Base-by-base conservation (phyloP, 2,888 invertebrate species). In the Euphydryas editha region DNA sequence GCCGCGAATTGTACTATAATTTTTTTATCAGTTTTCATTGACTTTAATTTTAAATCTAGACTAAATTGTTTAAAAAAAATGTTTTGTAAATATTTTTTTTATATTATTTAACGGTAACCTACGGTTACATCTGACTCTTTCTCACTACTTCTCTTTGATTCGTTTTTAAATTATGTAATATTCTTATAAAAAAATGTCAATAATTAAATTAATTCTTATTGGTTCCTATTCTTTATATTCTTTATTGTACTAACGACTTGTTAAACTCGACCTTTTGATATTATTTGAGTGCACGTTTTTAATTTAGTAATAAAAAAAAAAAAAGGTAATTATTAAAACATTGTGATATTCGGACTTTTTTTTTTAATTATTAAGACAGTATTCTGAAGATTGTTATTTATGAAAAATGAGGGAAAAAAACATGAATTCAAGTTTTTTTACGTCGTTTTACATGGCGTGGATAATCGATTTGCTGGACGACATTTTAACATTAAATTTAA, bases 311-410 rank as follows among this genome's bases (percentile, higher is more conserved):
- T n/a, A n/a, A n/a, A n/a, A n/a, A 21, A 21, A n/a, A 51, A 2
- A 11, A 20, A 47, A 10, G 1, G 11, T 20, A 20, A 21, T 15
- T 49, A 21, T 49, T 21, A 15, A 51, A 5, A 51, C 6, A 15
- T 24, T 51, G 49, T 51, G 49, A 51, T 51, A 51, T 24, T 51
- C 21, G 49, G 24, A 51, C 13, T 7, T 47, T 47, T 7, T 47
- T 47, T 47, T 20, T 51, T 24, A 51, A 15, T 24, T 21, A 24
- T 24, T 24, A 24, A 51, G 15, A 51, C 49, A 51, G 49, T 51
- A 51, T 51, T 51, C n/a, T 44, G 49, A 51, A 21, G n/a, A 51
- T 47, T 51, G 24, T 24, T 51, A 6, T 51, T 51, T 51, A 51
- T 51, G 6, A 24, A 51, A 51, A 15, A 24, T 15, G 18, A 13